Percentiles rank a stretch among this genome's conserved stretches.
phyloP scores from a whole-genome alignment of 2,888 invertebrate species.

The Dicroscelio sp. region DNA sequence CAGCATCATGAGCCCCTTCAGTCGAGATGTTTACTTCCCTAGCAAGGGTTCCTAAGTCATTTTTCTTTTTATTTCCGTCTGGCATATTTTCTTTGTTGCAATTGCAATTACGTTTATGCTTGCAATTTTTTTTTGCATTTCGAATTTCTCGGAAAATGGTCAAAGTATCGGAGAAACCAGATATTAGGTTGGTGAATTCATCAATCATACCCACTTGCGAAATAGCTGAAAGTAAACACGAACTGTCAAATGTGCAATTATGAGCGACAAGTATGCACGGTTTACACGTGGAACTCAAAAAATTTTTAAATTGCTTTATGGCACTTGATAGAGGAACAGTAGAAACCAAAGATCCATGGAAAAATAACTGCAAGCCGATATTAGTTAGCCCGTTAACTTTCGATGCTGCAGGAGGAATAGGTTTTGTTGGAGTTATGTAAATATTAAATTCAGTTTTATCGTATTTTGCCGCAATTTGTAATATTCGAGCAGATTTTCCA shows the following conservation, averaged over 20 bases:
- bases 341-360: not conserved
- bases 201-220: not conserved
- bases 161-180: constrained; percentile 16
- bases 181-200: not conserved
- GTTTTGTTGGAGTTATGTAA: constrained; percentile 9
- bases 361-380: not conserved
- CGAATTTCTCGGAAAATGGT: constrained; percentile 1
- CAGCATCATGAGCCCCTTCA: not conserved
- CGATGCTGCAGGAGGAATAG: not conserved
- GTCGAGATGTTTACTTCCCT: not conserved
- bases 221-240: constrained; percentile 23
- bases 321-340: not conserved
- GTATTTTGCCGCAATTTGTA: constrained; percentile 23
- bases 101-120: too few species aligned
- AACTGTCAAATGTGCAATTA: constrained; percentile 47
- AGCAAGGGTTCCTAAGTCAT: not conserved
- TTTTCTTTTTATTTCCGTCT: not conserved
- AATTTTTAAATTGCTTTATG: not conserved
- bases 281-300: constrained; percentile 30
- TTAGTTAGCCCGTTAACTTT: not conserved
- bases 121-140: not conserved
- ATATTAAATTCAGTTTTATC: not conserved
- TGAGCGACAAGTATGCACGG: constrained; percentile 60
- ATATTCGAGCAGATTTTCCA: constrained; percentile 6
- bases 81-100: too few species aligned